Evolutionary conservation across 2,113 vertebrate genomes (phyloP), one percentile per base, ranked within the genome.

Genomic region (Peromyscus polionotus): DNA sequence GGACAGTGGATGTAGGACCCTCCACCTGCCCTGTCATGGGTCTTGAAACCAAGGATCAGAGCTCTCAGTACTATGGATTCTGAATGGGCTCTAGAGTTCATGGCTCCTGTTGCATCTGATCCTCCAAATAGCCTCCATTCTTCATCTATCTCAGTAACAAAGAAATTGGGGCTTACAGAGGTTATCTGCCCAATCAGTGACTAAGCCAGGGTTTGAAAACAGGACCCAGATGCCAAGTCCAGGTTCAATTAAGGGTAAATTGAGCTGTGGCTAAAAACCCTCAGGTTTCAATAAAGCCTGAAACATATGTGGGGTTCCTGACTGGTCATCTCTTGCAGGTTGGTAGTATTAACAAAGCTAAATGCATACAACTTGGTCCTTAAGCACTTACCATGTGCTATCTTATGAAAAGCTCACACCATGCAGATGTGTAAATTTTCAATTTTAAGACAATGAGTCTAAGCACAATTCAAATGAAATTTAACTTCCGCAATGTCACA

Each of bases 141-240:
- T 89, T 89, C 57, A 73, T 67, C 68, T 39, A 6, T 68, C 39
- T 86, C 83, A 89, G 54, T 59, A 90, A 20, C 24, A n/a, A 93
- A 95, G 57, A 84, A 63, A 65, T n/a, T 94, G 31, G 72, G 28
- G 17, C 16, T 86, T 80, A 48, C 57, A 90, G 42, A 92, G 7
- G 26, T 79, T 16, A 91, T 28, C 7, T 22, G 86, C 7, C 88
- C 92, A 80, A 70, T 13, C 77, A 65, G 7, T 76, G 65, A 68
- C n/a, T 73, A 93, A 89, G 45, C 9, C 67, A 92, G 33, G 16
- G 39, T 67, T 77, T 83, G 45, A 93, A 93, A 45, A 90, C 70
- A 93, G 48, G 31, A 7, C 13, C 95, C 36, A 28, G 61, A 86
- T 45, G 10, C 36, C 33, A 88, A 95, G 79, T 81, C 33, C 92